These are phyloP conservation scores for Rhagonycha lutea DNA, from an alignment of 2,888 invertebrate species.

Conservation along the genomic window DNA sequence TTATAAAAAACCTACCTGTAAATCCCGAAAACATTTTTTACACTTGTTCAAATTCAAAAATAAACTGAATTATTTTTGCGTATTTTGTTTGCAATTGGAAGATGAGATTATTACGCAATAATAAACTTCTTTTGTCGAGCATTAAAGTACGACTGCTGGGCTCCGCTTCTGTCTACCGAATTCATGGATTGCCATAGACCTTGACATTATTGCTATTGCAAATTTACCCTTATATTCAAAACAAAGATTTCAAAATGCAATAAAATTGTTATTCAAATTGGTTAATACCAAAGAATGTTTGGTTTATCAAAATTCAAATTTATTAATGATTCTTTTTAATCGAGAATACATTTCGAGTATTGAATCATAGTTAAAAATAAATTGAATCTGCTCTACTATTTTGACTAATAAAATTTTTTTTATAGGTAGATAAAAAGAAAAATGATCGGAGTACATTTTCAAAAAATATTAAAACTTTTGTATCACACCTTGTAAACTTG, in stretches of 20 bases:
- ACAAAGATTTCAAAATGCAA: not conserved
- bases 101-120: not conserved
- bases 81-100: not conserved
- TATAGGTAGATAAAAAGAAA: not conserved
- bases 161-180: not conserved
- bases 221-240: not conserved
- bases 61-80: not conserved
- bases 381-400: not conserved
- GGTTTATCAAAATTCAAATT: not conserved
- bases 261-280: not conserved
- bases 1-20: not conserved
- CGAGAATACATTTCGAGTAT: not conserved
- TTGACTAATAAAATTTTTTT: not conserved
- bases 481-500: not conserved
- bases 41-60: not conserved
- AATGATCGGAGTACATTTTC: not conserved
- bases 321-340: not conserved
- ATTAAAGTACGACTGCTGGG: not conserved
- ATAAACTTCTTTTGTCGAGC: not conserved
- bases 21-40: not conserved
- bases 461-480: not conserved
- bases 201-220: conserved; percentile 1
- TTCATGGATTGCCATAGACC: not conserved
- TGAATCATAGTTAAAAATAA: not conserved
- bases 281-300: not conserved